A percentile compares a stretch with the other conserved stretches of the same genome.
These are phyloP conservation scores for Diorhabda sublineata DNA, from an alignment of 1,140 invertebrate genomes.

Conservation along the genomic window DNA sequence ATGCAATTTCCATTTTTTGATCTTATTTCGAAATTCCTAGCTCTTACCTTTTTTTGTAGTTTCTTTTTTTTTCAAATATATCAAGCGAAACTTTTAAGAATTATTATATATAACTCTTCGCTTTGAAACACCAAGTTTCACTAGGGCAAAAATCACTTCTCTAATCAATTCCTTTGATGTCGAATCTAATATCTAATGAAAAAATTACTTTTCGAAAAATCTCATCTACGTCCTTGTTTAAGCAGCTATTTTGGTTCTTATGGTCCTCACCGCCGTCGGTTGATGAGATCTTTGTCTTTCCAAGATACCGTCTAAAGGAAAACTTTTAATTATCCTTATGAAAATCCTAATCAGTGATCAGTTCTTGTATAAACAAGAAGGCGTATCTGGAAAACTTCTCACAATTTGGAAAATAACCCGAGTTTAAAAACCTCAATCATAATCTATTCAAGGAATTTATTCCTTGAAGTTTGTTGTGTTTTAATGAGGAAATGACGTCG, in stretches of 20 bases:
- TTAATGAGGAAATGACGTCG: background rate
- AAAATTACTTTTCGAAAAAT: background rate
- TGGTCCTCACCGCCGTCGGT: background rate
- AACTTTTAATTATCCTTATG: constrained; percentile 3
- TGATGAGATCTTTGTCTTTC: constrained; percentile 2
- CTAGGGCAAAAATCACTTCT: too few species aligned
- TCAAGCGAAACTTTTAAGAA: too few species aligned
- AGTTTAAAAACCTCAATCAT: background rate
- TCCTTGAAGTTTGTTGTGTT: background rate
- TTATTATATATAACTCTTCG: too few species aligned
- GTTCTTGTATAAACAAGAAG: background rate
- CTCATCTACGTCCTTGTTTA: background rate
- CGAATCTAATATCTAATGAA: too few species aligned
- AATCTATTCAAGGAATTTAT: background rate
- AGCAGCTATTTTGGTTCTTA: background rate
- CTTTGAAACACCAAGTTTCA: too few species aligned
- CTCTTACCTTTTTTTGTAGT: too few species aligned
- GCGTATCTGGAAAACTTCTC: constrained; percentile 1
- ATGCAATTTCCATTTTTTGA: too few species aligned
- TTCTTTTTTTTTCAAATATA: too few species aligned
- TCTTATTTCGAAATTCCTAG: too few species aligned
- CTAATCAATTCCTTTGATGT: too few species aligned
- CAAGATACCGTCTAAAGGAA: background rate
- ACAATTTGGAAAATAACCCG: background rate
- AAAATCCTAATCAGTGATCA: constrained; percentile 2